Base-by-base conservation (phyloP, 2,797 vertebrate genomes). In the Thalassophryne amazonica region DNA sequence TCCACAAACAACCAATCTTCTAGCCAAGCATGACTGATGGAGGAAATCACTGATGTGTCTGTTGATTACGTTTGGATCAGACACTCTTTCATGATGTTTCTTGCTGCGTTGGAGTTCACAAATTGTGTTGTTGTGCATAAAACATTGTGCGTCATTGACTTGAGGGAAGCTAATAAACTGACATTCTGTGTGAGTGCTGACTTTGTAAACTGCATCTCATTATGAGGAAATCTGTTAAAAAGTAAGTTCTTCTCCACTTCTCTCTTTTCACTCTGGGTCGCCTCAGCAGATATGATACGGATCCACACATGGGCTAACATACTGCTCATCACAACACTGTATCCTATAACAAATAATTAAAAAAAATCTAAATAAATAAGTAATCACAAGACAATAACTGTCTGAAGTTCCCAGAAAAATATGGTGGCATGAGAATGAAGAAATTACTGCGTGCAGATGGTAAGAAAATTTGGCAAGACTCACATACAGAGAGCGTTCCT, bases 21-120 rank as follows among this genome's bases (percentile, higher is more conserved):
- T 60, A 3, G 0, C 19, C 28, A 19, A 67, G 43, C 56, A 55
- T 40, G 25, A 58, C 55, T 7, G 7, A 27, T 12, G 28, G 36
- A 32, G 48, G 33, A 43, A 65, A 43, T 58, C 29, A 51, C 23
- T 76, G 62, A 69, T 77, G 57, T 56, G 41, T 76, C 33, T 76
- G 58, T 40, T 64, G 53, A 79, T 48, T 65, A 57, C 60, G 40
- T 48, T 69, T 18, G 24, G 69, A 60, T 76, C 69, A 71, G 57
- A 69, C 58, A 19, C 25, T 3, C 59, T 67, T 54, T 69, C 52
- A 28, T 59, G 53, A 39, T 17, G 43, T 28, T 15, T 53, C 67
- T 27, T n/a, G 43, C 62, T 42, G 51, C 34, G 45, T 48, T 38
- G 51, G 37, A 22, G 40, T 66, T 55, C 9, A 7, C 33, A 27